These are phyloP conservation scores for Doryteuthis pealeii DNA, from an alignment of 1,140 invertebrate species.

Conservation along the genomic window DNA sequence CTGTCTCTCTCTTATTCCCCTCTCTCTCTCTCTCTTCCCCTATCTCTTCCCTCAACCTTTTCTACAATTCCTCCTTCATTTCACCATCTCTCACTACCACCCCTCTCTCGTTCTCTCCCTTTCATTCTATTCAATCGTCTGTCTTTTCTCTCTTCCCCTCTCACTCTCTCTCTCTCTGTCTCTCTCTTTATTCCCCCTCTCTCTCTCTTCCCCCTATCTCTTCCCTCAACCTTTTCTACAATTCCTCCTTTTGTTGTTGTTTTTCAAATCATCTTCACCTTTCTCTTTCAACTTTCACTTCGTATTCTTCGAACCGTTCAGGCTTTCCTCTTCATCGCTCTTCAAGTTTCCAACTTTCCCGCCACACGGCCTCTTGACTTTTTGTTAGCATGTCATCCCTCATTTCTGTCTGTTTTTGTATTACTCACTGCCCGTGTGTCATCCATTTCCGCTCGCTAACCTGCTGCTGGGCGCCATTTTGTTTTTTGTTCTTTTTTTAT, in stretches of 20 bases:
- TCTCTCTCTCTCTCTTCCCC: not conserved
- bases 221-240: not conserved
- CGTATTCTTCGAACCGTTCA: not conserved
- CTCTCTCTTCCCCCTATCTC: not conserved
- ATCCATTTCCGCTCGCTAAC: conserved; percentile 5
- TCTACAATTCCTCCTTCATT: not conserved
- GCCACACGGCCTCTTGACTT: not conserved
- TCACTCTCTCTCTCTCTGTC: not conserved
- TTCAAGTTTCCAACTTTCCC: not conserved
- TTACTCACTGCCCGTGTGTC: not conserved
- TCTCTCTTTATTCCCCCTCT: not conserved
- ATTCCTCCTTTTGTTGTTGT: not conserved
- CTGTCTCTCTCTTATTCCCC: not conserved
- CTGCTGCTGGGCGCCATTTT: no score
- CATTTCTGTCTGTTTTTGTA: not conserved
- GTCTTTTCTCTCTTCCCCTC: not conserved
- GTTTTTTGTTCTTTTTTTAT: no score
- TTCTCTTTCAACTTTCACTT: not conserved
- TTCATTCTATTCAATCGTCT: not conserved
- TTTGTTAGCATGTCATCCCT: conserved; percentile 1
- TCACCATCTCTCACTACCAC: conserved; percentile 7
- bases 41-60: not conserved
- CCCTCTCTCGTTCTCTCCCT: not conserved
- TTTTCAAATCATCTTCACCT: not conserved
- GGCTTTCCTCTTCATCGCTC: not conserved